A percentile compares a stretch with the other conserved stretches of the same genome.
Evolutionary conservation across 2,888 invertebrate species (phyloP).

Genomic region (Plusia festucae): DNA sequence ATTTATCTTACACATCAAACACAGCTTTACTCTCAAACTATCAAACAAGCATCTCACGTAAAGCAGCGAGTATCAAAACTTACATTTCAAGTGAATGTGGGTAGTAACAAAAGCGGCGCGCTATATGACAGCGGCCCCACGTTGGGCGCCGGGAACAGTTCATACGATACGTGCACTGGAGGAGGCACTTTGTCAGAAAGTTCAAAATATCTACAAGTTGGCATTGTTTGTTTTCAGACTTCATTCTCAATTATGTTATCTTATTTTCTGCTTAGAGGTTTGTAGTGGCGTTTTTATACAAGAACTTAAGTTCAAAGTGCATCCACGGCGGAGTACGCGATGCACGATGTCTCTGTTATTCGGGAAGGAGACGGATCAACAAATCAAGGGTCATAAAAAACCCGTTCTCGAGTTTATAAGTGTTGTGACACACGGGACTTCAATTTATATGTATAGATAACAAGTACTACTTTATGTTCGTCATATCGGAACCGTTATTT

Average conservation of each 20-base stretch:
- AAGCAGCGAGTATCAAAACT: constrained; percentile 11
- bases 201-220: constrained; percentile 14
- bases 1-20: neutral
- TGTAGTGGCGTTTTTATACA: too few species aligned
- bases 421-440: too few species aligned
- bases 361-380: too few species aligned
- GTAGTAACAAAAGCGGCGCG: constrained; percentile 20
- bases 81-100: constrained; percentile 10
- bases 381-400: too few species aligned
- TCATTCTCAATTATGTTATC: neutral
- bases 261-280: too few species aligned
- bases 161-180: constrained; percentile 8
- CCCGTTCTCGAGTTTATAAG: too few species aligned
- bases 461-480: too few species aligned
- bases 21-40: constrained; percentile 15
- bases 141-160: constrained; percentile 42
- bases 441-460: too few species aligned
- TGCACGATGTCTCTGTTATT: too few species aligned
- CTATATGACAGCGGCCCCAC: constrained; percentile 32
- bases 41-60: constrained; percentile 11
- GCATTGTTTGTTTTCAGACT: neutral
- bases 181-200: constrained; percentile 19
- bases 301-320: too few species aligned
- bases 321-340: too few species aligned
- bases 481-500: too few species aligned